phyloP scores from a whole-genome alignment of 1,140 invertebrate species.

The Micrasema minimum region DNA sequence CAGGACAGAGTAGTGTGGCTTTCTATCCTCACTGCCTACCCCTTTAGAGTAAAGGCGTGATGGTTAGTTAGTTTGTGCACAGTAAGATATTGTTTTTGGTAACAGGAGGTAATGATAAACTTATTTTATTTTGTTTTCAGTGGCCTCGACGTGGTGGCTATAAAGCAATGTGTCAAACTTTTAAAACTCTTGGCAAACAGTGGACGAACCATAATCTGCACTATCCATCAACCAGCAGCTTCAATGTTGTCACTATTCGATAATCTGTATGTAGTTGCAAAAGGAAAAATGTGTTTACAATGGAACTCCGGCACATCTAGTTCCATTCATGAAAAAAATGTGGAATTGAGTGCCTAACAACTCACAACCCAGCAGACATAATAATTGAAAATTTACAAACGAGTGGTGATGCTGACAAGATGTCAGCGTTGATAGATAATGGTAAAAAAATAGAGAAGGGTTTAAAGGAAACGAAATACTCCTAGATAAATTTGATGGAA shows the following conservation, averaged over 20 bases:
- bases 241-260: slow-evolving; percentile 83
- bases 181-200: slow-evolving; percentile 69
- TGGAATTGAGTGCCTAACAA: slow-evolving; percentile 60
- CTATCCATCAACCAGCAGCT: slow-evolving; percentile 86
- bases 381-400: slow-evolving; percentile 59
- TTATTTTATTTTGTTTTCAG: slow-evolving; percentile 63
- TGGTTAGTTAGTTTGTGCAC: no score
- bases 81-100: no score
- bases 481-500: not conserved
- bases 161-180: slow-evolving; percentile 73
- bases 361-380: slow-evolving; percentile 64
- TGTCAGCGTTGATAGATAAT: slow-evolving; percentile 62
- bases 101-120: no score
- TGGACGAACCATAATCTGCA: slow-evolving; percentile 82
- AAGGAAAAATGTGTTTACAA: slow-evolving; percentile 54
- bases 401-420: slow-evolving; percentile 56
- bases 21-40: no score
- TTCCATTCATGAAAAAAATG: slow-evolving; percentile 60
- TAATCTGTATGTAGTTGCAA: slow-evolving; percentile 47
- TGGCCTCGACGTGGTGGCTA: slow-evolving; percentile 80
- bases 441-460: slow-evolving; percentile 56
- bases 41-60: no score
- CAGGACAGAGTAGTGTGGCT: no score
- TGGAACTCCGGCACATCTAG: slow-evolving; percentile 60
- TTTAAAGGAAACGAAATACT: no score